Percentiles rank a stretch among this genome's conserved stretches.
phyloP scores from a whole-genome alignment of 1,140 invertebrate genomes.

The Plodia interpunctella region DNA sequence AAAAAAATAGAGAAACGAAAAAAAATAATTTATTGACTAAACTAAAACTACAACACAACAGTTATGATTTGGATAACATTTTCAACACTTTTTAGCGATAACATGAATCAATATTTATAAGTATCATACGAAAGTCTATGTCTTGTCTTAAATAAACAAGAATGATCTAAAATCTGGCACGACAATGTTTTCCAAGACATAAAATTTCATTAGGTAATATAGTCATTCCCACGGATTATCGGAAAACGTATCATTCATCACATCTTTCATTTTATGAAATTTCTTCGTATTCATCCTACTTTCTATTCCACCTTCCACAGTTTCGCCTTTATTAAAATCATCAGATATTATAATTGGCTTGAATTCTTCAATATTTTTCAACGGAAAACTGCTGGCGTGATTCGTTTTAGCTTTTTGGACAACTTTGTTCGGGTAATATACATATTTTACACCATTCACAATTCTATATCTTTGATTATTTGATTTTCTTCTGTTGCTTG shows the following conservation, averaged over 20 bases:
- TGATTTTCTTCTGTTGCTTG: slow-evolving; percentile 24
- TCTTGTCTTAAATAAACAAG: slow-evolving; percentile 39
- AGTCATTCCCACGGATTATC: slow-evolving; percentile 73
- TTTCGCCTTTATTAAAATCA: slow-evolving; percentile 64
- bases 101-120: too few relatives aligned
- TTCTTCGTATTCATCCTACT: slow-evolving; percentile 55
- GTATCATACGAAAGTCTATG: not conserved
- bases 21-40: too few relatives aligned
- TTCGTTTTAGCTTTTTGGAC: slow-evolving; percentile 36
- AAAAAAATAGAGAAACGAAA: too few relatives aligned
- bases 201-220: slow-evolving; percentile 68
- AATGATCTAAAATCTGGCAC: slow-evolving; percentile 54
- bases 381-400: slow-evolving; percentile 31
- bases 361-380: slow-evolving; percentile 33
- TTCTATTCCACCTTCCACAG: slow-evolving; percentile 40
- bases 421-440: slow-evolving; percentile 41
- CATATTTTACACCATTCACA: slow-evolving; percentile 52
- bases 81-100: too few relatives aligned
- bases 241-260: slow-evolving; percentile 51
- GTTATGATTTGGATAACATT: too few relatives aligned
- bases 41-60: too few relatives aligned
- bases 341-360: slow-evolving; percentile 45
- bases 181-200: slow-evolving; percentile 59
- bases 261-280: slow-evolving; percentile 51
- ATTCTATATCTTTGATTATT: slow-evolving; percentile 47